Conservation (phyloP, 2,113 vertebrate genomes). For the Aegithalos caudatus region DNA sequence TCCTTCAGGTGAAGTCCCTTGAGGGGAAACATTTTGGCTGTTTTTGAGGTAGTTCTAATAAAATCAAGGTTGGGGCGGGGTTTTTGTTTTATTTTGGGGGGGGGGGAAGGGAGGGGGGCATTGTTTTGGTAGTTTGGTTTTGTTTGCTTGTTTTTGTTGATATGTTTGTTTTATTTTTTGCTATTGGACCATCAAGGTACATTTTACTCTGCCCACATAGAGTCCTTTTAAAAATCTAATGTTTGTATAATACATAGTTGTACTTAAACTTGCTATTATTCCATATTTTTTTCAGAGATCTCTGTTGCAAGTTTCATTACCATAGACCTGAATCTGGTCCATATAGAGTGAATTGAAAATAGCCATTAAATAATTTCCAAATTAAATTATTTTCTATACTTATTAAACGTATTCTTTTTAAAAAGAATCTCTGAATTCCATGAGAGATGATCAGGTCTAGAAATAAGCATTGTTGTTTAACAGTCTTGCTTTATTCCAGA, state of each 20-base stretch:
- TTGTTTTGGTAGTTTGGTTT: fast-evolving
- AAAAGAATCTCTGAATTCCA: neutral
- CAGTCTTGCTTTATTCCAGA: neutral
- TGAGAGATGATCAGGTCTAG: neutral
- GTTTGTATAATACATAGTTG: neutral
- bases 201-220: neutral
- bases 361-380: neutral
- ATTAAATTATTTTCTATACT: neutral
- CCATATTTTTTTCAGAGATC: neutral
- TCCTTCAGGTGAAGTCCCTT: neutral
- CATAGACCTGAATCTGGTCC: neutral
- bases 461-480: neutral
- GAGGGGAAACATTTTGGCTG: neutral
- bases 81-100: fast-evolving
- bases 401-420: neutral
- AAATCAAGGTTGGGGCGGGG: neutral
- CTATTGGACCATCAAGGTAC: neutral
- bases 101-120: no score
- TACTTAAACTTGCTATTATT: neutral
- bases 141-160: neutral
- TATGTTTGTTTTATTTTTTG: neutral
- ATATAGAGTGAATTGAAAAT: neutral
- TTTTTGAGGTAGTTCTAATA: neutral
- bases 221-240: neutral
- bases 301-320: neutral